A percentile compares a stretch with the other conserved stretches of the same genome.
Evolutionary conservation across 2,888 invertebrate genomes (phyloP).

Genomic region (Morpho deidamia): DNA sequence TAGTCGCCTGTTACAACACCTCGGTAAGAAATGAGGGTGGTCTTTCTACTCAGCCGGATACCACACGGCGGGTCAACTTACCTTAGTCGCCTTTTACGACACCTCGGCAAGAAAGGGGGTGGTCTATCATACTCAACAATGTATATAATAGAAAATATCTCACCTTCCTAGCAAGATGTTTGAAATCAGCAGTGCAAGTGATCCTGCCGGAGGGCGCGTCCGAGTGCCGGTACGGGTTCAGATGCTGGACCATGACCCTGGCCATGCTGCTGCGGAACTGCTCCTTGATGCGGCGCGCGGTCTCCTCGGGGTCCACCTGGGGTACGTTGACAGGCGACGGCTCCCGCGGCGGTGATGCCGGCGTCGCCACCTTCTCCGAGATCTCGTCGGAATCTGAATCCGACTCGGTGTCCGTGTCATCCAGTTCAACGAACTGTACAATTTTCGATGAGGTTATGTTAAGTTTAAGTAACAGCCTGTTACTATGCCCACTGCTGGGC

Average conservation of each 20-base stretch:
- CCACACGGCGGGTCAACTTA: too few relatives aligned
- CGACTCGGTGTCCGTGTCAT: slow-evolving; percentile 51
- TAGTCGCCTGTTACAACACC: too few relatives aligned
- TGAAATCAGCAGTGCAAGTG: slow-evolving; percentile 93
- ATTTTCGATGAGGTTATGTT: too few relatives aligned
- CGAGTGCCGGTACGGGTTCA: slow-evolving; percentile 92
- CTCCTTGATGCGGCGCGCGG: slow-evolving; percentile 88
- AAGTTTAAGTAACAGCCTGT: too few relatives aligned
- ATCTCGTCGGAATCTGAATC: slow-evolving; percentile 24
- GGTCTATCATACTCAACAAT: too few relatives aligned
- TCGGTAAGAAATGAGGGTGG: too few relatives aligned
- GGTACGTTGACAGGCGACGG: slow-evolving; percentile 7
- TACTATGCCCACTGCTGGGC: too few relatives aligned
- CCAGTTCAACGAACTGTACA: slow-evolving; percentile 58
- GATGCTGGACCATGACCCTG: slow-evolving; percentile 89
- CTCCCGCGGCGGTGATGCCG: slow-evolving; percentile 8
- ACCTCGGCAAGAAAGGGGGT: too few relatives aligned
- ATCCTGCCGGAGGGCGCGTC: slow-evolving; percentile 92
- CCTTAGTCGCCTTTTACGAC: too few relatives aligned
- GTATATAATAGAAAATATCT: too few relatives aligned
- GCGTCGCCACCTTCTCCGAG: slow-evolving; percentile 10
- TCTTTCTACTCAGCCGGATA: too few relatives aligned
- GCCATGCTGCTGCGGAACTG: slow-evolving; percentile 89
- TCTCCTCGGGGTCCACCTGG: slow-evolving; percentile 52
- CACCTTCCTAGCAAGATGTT: slow-evolving; percentile 95